Evolutionary conservation across 2,113 vertebrate species (phyloP).

Genomic region (Charina bottae): DNA sequence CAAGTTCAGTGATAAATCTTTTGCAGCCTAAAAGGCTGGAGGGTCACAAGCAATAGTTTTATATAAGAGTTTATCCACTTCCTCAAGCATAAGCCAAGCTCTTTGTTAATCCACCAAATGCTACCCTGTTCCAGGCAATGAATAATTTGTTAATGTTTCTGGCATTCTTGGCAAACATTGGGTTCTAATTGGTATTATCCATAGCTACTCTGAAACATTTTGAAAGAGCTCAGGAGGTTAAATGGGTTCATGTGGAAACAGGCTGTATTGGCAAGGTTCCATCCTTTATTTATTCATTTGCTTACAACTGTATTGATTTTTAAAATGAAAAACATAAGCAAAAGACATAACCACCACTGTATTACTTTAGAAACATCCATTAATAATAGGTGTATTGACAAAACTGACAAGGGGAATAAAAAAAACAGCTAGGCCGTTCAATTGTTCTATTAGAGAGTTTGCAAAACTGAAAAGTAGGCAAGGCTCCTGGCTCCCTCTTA

Average conservation of each 20-base stretch:
- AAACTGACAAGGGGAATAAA: slow-evolving; percentile 30
- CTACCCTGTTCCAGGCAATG: slow-evolving; percentile 11
- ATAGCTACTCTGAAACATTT: slow-evolving; percentile 11
- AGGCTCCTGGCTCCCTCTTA: too few relatives aligned
- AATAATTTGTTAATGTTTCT: slow-evolving; percentile 24
- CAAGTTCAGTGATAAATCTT: slow-evolving; percentile 25
- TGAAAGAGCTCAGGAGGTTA: slow-evolving; percentile 9
- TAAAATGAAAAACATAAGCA: slow-evolving; percentile 45
- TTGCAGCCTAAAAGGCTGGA: slow-evolving; percentile 14
- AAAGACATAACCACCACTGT: slow-evolving; percentile 41
- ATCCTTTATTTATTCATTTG: slow-evolving; percentile 46
- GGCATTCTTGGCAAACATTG: neutral
- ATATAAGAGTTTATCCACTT: neutral
- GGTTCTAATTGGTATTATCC: slow-evolving; percentile 9
- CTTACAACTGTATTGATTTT: slow-evolving; percentile 38
- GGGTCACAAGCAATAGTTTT: slow-evolving; percentile 22
- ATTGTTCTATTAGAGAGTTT: neutral
- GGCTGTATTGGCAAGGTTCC: slow-evolving; percentile 16
- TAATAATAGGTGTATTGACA: slow-evolving; percentile 38
- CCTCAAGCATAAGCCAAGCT: slow-evolving; percentile 8
- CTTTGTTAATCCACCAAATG: slow-evolving; percentile 6
- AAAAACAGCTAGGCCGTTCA: neutral
- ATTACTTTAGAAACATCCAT: slow-evolving; percentile 39
- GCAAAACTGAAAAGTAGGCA: slow-evolving; percentile 1
- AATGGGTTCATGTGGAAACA: slow-evolving; percentile 29